Evolutionary conservation across 2,797 vertebrate genomes (phyloP), one percentile per base, ranked within the genome.

Genomic region (Clarias laeviceps): DNA sequence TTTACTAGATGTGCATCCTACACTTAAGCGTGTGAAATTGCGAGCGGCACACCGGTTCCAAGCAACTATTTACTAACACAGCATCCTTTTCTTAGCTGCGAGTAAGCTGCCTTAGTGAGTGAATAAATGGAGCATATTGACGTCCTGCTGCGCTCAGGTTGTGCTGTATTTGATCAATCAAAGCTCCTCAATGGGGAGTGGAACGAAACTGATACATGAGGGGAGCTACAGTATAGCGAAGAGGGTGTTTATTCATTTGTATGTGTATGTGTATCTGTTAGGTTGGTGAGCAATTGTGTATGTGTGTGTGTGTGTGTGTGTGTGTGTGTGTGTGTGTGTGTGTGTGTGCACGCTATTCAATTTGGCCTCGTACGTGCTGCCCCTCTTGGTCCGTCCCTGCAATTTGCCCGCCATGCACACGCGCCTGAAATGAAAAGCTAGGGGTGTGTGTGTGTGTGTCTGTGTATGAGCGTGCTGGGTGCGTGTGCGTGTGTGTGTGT

Each of bases 101-200:
- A 76, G 50, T 76, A 61, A 32, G 27, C 50, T 57, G 50, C 93
- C 90, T 92, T 91, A 94, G 95, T 95, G 72, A 95, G 96, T 94
- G 95, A 96, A 97, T 97, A 97, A 97, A 96, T 95, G 94, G 96
- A 96, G 94, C 96, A 96, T 96, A 97, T 97, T 97, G 97, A 97
- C 93, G 91, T 96, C 96, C 97, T 95, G 96, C 96, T 95, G 96
- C 95, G 96, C 73, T 93, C 94, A 94, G 95, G 95, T 95, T 95
- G 94, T 93, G 95, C 96, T 97, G 96, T 96, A 98, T 96, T 97
- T 97, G 97, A 98, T 98, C 96, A 98, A 97, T 98, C 97, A 97
- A 92, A 91, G 91, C 92, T 96, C 95, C 89, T 91, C 80, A 69
- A 83, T 87, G 82, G 85, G 96, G 94, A 91, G 89, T 93, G 92